A percentile compares a stretch with the other conserved stretches of the same genome.
phyloP scores from a whole-genome alignment of 2,888 invertebrate genomes.

The Perdita meconis region DNA sequence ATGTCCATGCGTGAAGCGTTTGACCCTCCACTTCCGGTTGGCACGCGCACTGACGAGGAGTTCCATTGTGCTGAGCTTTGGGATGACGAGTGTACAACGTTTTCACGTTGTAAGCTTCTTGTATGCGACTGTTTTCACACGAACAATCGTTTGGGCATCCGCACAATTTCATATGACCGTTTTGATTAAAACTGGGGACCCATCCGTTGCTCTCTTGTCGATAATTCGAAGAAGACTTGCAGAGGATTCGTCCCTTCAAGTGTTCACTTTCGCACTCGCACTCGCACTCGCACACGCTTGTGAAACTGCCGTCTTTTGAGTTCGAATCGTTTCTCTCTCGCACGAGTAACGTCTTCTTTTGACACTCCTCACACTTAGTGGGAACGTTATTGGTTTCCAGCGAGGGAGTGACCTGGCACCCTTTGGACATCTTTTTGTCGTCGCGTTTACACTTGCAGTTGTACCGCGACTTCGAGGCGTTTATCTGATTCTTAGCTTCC shows the following conservation, averaged over 20 bases:
- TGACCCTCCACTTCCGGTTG: slow-evolving; percentile 43
- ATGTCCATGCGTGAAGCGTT: slow-evolving; percentile 36
- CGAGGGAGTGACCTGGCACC: slow-evolving; percentile 45
- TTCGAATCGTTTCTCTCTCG: slow-evolving; percentile 18
- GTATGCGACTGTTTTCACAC: slow-evolving; percentile 58
- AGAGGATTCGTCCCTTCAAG: slow-evolving; percentile 7
- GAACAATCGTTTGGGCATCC: slow-evolving; percentile 64
- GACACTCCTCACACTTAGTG: slow-evolving; percentile 49
- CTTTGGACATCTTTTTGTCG: slow-evolving; percentile 34
- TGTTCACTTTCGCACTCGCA: slow-evolving; percentile 46
- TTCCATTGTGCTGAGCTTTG: slow-evolving; percentile 36
- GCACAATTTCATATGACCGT: slow-evolving; percentile 44
- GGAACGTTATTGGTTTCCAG: slow-evolving; percentile 6
- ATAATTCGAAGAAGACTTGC: slow-evolving; percentile 31
- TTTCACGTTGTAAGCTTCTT: slow-evolving; percentile 18
- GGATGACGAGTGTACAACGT: slow-evolving; percentile 30
- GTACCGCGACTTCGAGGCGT: slow-evolving; percentile 75
- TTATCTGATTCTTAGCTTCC: slow-evolving; percentile 80
- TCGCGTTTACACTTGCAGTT: slow-evolving; percentile 52
- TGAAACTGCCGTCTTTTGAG: slow-evolving; percentile 27
- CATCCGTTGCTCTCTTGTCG: slow-evolving; percentile 25
- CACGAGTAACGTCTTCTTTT: slow-evolving; percentile 34
- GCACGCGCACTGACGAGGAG: slow-evolving; percentile 29
- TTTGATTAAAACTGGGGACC: slow-evolving; percentile 39
- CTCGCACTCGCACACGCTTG: slow-evolving; percentile 39